Percentiles rank a stretch among this genome's conserved stretches.
These are phyloP conservation scores for Eira barbara DNA, from an alignment of 2,113 vertebrate genomes.

Conservation along the genomic window DNA sequence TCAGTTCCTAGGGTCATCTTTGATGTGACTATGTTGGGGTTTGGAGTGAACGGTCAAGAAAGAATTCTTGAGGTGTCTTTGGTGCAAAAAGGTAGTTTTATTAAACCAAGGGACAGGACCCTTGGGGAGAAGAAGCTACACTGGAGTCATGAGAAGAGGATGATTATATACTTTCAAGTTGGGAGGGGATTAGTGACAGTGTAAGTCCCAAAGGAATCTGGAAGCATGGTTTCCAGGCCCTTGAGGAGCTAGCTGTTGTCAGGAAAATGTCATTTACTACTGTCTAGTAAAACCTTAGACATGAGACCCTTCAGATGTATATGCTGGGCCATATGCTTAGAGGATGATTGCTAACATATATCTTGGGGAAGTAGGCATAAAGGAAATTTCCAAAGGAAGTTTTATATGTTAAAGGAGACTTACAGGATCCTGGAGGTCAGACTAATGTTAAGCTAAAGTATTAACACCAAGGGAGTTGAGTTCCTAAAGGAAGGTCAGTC, in stretches of 20 bases:
- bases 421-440: background rate
- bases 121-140: background rate
- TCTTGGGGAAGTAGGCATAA: background rate
- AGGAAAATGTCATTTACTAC: background rate
- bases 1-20: background rate
- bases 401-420: background rate
- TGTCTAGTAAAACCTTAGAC: background rate
- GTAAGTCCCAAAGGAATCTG: background rate
- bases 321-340: background rate
- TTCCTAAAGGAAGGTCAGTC: background rate
- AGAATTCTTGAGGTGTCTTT: background rate
- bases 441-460: background rate
- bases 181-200: background rate
- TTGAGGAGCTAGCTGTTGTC: background rate
- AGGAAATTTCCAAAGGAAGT: background rate
- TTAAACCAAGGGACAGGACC: background rate
- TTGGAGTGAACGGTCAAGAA: background rate
- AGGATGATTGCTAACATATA: background rate
- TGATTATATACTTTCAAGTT: background rate
- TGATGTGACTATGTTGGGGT: background rate
- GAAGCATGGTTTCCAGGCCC: background rate
- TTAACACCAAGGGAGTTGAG: background rate
- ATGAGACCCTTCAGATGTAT: background rate
- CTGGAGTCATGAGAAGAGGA: background rate
- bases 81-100: background rate